Percentiles rank a stretch among this genome's conserved stretches.
These are phyloP conservation scores for Microctenopoma lineatum DNA, from an alignment of 2,797 vertebrate genomes.

Conservation along the genomic window DNA sequence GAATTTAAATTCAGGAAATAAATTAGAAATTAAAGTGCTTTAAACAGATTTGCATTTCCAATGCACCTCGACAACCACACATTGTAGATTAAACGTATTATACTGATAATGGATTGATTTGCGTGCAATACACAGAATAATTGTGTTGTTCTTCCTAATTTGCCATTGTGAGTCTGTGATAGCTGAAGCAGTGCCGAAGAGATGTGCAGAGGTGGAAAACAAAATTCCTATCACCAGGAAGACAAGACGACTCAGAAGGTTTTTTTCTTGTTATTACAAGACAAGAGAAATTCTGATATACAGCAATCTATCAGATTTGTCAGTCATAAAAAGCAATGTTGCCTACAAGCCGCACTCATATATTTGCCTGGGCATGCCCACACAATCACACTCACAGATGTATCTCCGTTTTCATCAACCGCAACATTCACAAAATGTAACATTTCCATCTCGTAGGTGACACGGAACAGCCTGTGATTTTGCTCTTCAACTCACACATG, in stretches of 20 bases:
- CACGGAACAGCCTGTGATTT: constrained; percentile 40
- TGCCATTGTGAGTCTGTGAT: constrained; percentile 13
- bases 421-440: constrained; percentile 44
- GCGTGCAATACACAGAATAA: constrained; percentile 17
- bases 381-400: constrained; percentile 26
- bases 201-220: constrained; percentile 20
- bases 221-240: constrained; percentile 38
- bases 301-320: constrained; percentile 45
- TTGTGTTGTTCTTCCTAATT: constrained; percentile 31
- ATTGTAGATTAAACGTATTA: background rate
- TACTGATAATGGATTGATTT: constrained; percentile 10
- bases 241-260: constrained; percentile 23
- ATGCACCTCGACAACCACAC: constrained; percentile 6
- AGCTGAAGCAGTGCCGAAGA: constrained; percentile 22
- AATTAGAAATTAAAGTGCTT: constrained; percentile 10
- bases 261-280: constrained; percentile 43
- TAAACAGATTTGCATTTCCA: constrained; percentile 4
- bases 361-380: constrained; percentile 35
- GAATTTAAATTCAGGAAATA: constrained; percentile 1
- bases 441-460: constrained; percentile 52
- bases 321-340: constrained; percentile 58
- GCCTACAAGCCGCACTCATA: constrained; percentile 29
- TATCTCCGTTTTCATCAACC: constrained; percentile 49
- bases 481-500: constrained; percentile 35
- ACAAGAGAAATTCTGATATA: constrained; percentile 52